phyloP scores from a whole-genome alignment of 2,113 vertebrate species.

The Lethenteron reissneri region DNA sequence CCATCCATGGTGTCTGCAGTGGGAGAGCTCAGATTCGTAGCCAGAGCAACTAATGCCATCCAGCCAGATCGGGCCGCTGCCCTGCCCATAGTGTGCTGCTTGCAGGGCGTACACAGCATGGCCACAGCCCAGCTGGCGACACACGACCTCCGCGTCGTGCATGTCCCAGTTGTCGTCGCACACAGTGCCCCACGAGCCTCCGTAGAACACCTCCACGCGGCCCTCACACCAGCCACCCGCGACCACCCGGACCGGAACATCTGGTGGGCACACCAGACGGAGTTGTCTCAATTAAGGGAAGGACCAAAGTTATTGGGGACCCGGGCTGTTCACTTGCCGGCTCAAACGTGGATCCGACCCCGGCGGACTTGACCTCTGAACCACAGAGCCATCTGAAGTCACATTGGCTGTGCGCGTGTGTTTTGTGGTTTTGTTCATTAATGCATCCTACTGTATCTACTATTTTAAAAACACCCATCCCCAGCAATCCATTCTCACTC shows the following conservation, averaged over 20 bases:
- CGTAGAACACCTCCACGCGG: background rate
- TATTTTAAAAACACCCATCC: too few relatives aligned
- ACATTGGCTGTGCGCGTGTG: too few relatives aligned
- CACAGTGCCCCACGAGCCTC: constrained; percentile 3
- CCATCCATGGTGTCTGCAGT: background rate
- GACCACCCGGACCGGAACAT: background rate
- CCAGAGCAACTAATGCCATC: background rate
- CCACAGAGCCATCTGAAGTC: too few relatives aligned
- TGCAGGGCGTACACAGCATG: background rate
- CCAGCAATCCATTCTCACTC: too few relatives aligned
- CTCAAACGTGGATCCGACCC: too few relatives aligned
- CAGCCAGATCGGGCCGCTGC: background rate
- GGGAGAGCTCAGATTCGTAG: background rate
- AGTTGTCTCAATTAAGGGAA: too few relatives aligned
- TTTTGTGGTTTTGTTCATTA: too few relatives aligned
- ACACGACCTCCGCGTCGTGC: background rate
- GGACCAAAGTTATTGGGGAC: too few relatives aligned
- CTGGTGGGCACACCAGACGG: background rate
- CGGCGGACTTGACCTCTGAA: too few relatives aligned
- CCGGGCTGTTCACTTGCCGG: too few relatives aligned
- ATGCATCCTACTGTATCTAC: too few relatives aligned
- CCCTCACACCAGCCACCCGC: constrained; percentile 4
- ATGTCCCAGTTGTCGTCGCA: background rate
- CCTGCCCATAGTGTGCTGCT: background rate
- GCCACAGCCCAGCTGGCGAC: constrained; percentile 6